Conservation (phyloP, 2,113 vertebrate species). For the Seriola aureovittata region DNA sequence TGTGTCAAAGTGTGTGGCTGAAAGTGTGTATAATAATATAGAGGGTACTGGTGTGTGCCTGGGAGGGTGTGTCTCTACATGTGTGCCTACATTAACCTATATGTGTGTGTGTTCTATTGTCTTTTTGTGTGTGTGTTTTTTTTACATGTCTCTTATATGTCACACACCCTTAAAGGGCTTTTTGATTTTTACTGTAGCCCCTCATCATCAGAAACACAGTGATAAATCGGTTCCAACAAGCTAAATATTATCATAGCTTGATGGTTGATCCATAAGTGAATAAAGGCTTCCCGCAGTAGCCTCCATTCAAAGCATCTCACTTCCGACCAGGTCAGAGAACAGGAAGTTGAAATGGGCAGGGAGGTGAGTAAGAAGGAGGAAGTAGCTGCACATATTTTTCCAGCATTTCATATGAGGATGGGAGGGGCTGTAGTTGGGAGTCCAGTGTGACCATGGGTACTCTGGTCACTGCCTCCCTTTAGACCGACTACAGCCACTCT, state of each 20-base stretch:
- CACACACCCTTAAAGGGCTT: background rate
- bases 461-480: background rate
- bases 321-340: conserved; percentile 58
- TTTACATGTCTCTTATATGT: background rate
- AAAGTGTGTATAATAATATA: background rate
- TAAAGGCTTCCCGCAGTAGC: background rate
- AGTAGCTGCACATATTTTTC: conserved; percentile 75
- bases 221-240: background rate
- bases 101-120: background rate
- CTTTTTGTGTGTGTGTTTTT: background rate
- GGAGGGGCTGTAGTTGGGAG: conserved; percentile 42
- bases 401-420: conserved; percentile 49
- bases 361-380: conserved; percentile 61
- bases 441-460: background rate
- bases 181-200: background rate
- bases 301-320: conserved; percentile 56
- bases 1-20: background rate
- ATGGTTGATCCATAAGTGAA: background rate
- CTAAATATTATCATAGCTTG: background rate
- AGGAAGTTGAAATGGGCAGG: conserved; percentile 70
- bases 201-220: background rate
- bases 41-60: background rate
- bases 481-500: background rate
- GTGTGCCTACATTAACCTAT: background rate
- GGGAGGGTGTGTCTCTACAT: background rate